Conservation (phyloP, 2,888 invertebrate species). For the Eristalinus sepulchralis region DNA sequence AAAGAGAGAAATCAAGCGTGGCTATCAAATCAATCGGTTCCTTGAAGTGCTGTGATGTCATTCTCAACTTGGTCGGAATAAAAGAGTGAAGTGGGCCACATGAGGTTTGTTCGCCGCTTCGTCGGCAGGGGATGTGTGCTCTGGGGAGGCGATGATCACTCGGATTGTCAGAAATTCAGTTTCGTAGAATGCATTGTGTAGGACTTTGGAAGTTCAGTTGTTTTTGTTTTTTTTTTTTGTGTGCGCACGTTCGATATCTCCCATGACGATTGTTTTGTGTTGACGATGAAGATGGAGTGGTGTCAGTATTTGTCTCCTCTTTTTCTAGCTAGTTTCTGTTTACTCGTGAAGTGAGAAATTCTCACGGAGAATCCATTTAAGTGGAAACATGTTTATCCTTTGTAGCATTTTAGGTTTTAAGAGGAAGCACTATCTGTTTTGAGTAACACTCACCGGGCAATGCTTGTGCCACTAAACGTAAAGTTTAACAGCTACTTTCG, state of each 20-base stretch:
- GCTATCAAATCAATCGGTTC: conserved; percentile 60
- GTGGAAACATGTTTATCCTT: not conserved
- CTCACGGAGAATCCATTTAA: not conserved
- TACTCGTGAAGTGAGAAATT: not conserved
- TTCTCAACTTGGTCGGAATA: conserved; percentile 43
- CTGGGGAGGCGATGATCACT: conserved; percentile 6
- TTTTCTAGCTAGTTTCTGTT: not conserved
- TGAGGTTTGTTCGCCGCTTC: not conserved
- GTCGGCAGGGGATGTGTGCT: not conserved
- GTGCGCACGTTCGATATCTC: not conserved
- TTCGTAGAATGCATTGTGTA: conserved; percentile 6
- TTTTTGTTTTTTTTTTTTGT: not conserved
- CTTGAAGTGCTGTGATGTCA: conserved; percentile 59
- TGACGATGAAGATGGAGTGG: not conserved
- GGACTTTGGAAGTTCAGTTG: not conserved
- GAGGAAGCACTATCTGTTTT: not conserved
- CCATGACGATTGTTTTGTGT: not conserved
- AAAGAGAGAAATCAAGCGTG: conserved; percentile 54
- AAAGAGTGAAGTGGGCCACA: conserved; percentile 10
- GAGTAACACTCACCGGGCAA: not conserved
- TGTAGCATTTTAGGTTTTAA: not conserved
- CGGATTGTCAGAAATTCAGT: conserved; percentile 24
- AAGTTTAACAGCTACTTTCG: not conserved
- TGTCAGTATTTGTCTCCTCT: not conserved
- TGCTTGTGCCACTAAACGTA: not conserved